These are phyloP conservation scores for Bursaphelenchus mucronatus DNA, from an alignment of 1,140 invertebrate species.

Conservation along the genomic window DNA sequence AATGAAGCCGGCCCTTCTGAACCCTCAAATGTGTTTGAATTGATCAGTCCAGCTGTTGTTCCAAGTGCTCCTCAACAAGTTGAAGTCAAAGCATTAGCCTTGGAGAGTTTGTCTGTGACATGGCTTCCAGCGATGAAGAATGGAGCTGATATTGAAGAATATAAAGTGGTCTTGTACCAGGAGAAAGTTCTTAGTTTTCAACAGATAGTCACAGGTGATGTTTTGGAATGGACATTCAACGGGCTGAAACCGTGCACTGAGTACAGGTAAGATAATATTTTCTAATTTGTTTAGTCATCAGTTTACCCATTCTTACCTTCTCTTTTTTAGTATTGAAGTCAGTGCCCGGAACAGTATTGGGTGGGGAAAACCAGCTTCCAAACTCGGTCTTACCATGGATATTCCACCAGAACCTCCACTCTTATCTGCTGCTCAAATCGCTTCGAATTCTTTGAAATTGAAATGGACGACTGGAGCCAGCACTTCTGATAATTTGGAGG, in stretches of 20 bases:
- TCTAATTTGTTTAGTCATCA: not conserved
- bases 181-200: conserved; percentile 3
- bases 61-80: conserved; percentile 38
- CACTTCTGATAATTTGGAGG: conserved; percentile 7
- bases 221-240: not conserved
- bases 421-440: conserved; percentile 28
- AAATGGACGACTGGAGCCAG: conserved; percentile 38
- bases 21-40: conserved; percentile 40
- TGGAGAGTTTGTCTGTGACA: conserved; percentile 28
- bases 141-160: conserved; percentile 26
- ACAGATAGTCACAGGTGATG: not conserved
- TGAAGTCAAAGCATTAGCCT: conserved; percentile 30
- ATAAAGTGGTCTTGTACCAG: conserved; percentile 23
- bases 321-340: conserved; percentile 6
- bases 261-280: conserved; percentile 6
- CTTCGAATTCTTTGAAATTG: conserved; percentile 47
- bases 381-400: conserved; percentile 18
- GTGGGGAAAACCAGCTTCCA: conserved; percentile 8
- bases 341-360: conserved; percentile 14
- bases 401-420: conserved; percentile 46
- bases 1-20: conserved; percentile 53
- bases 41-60: conserved; percentile 39
- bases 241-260: conserved; percentile 1
- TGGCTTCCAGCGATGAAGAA: conserved; percentile 41
- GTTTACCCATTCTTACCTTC: not conserved